Base-by-base conservation (phyloP, 1,140 invertebrate species). In the Helicoverpa zea region DNA sequence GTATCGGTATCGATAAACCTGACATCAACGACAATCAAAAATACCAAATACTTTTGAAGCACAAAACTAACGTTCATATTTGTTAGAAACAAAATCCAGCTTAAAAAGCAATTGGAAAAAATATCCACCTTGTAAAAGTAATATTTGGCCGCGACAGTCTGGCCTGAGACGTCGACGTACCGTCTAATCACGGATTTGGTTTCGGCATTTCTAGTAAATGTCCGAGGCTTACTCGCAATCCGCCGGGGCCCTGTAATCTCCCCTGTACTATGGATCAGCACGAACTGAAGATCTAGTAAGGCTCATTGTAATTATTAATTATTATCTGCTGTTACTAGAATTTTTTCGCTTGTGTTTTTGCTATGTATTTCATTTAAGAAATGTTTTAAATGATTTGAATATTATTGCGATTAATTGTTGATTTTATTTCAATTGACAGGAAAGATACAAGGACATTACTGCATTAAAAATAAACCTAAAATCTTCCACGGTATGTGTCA, bases 301-400 rank as follows among this genome's bases (percentile, higher is more conserved):
- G 49, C 54, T 72, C 52, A 72, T 30, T 72, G 68, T 72, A 54
- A 72, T 72, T 43, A 72, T 72, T 63, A 72, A 72, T 72, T 52
- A 70, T 70, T 70, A 29, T 29, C 5, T 47, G 49, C 47, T 51
- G 23, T 52, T 52, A 12, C 14, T 18, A 14, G 49, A 14, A 14
- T 47, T 47, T 66, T 66, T 47, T 47, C 11, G 2, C 18, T 16
- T 14, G 30, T 18, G 2, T 18, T 7, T 18, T 10, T 14, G 35
- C 35, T 5, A 43, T 7, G 5, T 43, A 43, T 5, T 23, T 23
- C 23, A 23, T 2, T 23, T 23, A 23, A 23, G 23, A 23, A 23
- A 23, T 23, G 23, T 1, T 23, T 23, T 23, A 23, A 23, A 23
- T 23, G 23, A 23, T 23, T 23, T 23, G 23, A 23, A 23, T 23